A percentile compares a stretch with the other conserved stretches of the same genome.
Conservation (phyloP, 2,797 vertebrate genomes). For the Telmatherina bonti region DNA sequence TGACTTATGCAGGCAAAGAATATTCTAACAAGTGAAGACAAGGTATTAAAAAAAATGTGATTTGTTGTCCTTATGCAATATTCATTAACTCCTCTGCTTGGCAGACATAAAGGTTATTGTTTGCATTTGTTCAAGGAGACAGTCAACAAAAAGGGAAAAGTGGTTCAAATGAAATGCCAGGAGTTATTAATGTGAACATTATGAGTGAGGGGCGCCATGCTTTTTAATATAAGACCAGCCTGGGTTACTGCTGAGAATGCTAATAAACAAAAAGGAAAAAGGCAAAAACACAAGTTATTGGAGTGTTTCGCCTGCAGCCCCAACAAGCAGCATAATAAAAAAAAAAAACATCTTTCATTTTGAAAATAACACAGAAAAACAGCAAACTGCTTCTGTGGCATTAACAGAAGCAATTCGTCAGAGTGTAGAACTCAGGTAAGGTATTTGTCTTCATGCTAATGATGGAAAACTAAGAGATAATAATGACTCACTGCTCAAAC, state of each 20-base stretch:
- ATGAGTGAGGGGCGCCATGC: slow-evolving; percentile 12
- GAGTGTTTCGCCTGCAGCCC: slow-evolving; percentile 26
- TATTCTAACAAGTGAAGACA: slow-evolving; percentile 25
- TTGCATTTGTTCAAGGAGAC: slow-evolving; percentile 42
- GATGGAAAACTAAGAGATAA: slow-evolving; percentile 14
- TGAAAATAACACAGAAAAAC: slow-evolving; percentile 26
- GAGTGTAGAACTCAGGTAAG: background rate
- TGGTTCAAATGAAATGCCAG: slow-evolving; percentile 29
- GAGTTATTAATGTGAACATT: slow-evolving; percentile 46
- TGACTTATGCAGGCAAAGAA: background rate
- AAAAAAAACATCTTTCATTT: slow-evolving; percentile 35
- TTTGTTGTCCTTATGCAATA: slow-evolving; percentile 56
- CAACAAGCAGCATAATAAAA: background rate
- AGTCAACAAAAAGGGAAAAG: slow-evolving; percentile 2
- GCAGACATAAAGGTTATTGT: slow-evolving; percentile 37
- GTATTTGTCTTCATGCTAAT: slow-evolving; percentile 10
- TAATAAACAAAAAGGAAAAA: slow-evolving; percentile 36
- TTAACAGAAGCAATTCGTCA: slow-evolving; percentile 41
- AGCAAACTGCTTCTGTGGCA: slow-evolving; percentile 18
- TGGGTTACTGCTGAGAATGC: slow-evolving; percentile 14
- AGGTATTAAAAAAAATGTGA: slow-evolving; percentile 27
- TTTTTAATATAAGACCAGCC: slow-evolving; percentile 33
- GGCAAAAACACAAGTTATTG: slow-evolving; percentile 12
- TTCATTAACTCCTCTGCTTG: slow-evolving; percentile 40
- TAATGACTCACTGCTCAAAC: slow-evolving; percentile 2